Evolutionary conservation across 2,797 vertebrate species (phyloP), one percentile per base, ranked within the genome.

Genomic region (Petrocephalus schoutedeni): DNA sequence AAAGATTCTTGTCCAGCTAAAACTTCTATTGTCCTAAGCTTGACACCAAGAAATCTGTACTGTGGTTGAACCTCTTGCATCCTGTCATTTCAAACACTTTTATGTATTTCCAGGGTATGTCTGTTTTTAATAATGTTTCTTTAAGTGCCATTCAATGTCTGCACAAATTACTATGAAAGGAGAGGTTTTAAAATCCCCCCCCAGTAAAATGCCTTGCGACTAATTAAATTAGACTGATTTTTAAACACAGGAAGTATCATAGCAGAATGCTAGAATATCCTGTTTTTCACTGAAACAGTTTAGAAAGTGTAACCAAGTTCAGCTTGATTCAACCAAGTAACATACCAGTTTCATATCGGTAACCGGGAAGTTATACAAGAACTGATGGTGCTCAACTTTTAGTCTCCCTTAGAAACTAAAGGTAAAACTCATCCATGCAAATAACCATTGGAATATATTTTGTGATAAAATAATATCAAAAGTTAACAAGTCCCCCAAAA

Each of bases 131-230:
- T 85, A 64, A 21, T 82, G 89, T 91, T 91, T 61, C 67, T 80
- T 89, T 1, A 94, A 93, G 92, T 94, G 92, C 92, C 91, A 92
- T 93, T 92, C 91, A 86, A 59, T 36, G 45, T 85, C 54, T 85
- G 80, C 87, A 85, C 82, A 57, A 84, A 88, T 64, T 88, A 58
- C 77, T 84, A 82, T 32, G 8, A 86, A 57, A 67, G 58, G 36
- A 71, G 82, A 88, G 57, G 28, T 64, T 45, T 85, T 85, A 16
- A 74, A 53, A 88, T 23, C n/a, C 28, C 56, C 58, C 19, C 57
- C 57, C 23, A 36, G 41, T 64, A 67, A 88, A 88, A 88, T 53
- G 49, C 64, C 28, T 57, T 64, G 36, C 57, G 67, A 80, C 80
- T 84, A 83, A 77, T 88, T 57, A 59, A 45, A n/a, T 56, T 32